Percentiles rank a stretch among this genome's conserved stretches.
These are phyloP conservation scores for Rhagologus leucostigma DNA, from an alignment of 2,113 vertebrate species.

Conservation along the genomic window DNA sequence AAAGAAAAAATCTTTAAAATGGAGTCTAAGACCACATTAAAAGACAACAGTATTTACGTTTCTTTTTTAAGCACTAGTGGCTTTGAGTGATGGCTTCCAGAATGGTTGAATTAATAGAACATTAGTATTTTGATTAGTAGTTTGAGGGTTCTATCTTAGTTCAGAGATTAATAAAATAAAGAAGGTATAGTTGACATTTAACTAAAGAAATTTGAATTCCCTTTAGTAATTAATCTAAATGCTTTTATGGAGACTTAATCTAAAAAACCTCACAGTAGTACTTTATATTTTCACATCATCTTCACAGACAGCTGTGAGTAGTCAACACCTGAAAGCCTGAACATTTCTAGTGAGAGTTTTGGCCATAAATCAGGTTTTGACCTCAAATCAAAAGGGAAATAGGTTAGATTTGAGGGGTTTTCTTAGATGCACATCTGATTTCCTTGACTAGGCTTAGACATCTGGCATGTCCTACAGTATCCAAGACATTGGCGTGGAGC, in stretches of 20 bases:
- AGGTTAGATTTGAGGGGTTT: rapidly evolving
- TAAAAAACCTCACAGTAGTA: not conserved
- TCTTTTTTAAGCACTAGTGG: not conserved
- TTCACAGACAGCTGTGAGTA: not conserved
- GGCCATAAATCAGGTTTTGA: not conserved
- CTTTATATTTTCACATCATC: not conserved
- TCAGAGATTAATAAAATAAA: conserved; percentile 2
- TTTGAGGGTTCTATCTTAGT: not conserved
- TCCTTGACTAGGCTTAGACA: not conserved
- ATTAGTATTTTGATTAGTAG: not conserved
- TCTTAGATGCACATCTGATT: not conserved
- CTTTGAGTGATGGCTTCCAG: not conserved
- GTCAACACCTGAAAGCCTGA: not conserved
- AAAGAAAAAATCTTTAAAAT: not conserved
- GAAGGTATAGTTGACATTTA: not conserved
- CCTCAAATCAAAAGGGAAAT: not conserved
- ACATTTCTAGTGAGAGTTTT: not conserved
- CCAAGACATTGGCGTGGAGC: not conserved
- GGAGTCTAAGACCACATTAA: not conserved
- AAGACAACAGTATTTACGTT: not conserved
- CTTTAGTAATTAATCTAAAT: not conserved
- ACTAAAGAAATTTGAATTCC: not conserved
- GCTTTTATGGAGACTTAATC: not conserved
- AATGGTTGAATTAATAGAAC: not conserved
- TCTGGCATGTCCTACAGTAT: not conserved